Percentiles rank a stretch among this genome's conserved stretches.
These are phyloP conservation scores for Pseudococcus viburni DNA, from an alignment of 2,888 invertebrate genomes.

Conservation along the genomic window DNA sequence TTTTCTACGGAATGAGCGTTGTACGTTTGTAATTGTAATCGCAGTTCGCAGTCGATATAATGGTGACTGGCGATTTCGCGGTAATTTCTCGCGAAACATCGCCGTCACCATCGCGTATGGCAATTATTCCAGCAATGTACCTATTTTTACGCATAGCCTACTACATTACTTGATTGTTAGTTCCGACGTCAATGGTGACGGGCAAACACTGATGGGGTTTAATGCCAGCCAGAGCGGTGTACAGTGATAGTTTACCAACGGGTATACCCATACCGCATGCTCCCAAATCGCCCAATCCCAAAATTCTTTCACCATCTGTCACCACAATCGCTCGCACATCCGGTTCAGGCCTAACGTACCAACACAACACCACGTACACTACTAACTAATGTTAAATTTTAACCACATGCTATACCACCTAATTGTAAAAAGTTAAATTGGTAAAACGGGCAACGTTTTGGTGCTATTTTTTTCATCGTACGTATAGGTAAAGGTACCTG, in stretches of 20 bases:
- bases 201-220: conserved; percentile 96
- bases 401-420: conserved; percentile 57
- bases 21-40: too few relatives aligned
- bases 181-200: conserved; percentile 94
- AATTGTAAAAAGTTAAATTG: neutral
- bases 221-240: conserved; percentile 97
- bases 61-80: too few relatives aligned
- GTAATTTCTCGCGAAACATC: neutral
- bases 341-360: conserved; percentile 81
- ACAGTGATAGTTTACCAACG: conserved; percentile 95
- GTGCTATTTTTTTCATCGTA: conserved; percentile 9
- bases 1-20: too few relatives aligned
- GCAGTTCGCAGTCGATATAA: too few relatives aligned
- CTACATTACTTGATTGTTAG: conserved; percentile 83
- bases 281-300: conserved; percentile 96
- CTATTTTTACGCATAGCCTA: neutral
- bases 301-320: conserved; percentile 97
- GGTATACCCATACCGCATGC: conserved; percentile 99
- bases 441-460: neutral
- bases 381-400: conserved; percentile 46
- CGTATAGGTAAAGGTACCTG: too few relatives aligned
- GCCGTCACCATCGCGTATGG: neutral
- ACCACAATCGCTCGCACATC: conserved; percentile 91
- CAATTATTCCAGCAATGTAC: neutral
- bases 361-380: conserved; percentile 65